Base-by-base conservation (phyloP, 1,140 invertebrate species). In the Meloidogyne chitwoodi region DNA sequence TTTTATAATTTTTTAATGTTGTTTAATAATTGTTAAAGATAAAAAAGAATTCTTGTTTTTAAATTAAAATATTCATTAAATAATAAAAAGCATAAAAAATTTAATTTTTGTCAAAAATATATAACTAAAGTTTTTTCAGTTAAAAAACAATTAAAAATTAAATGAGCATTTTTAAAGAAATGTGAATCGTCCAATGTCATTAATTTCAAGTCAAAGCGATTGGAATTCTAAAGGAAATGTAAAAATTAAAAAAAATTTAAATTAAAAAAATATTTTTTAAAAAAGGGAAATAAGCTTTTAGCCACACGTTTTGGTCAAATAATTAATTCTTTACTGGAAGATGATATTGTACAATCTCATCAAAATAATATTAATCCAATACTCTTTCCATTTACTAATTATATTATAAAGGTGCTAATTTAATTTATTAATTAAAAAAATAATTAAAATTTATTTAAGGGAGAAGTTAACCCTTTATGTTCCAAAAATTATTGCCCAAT, bases 261-360 rank as follows among this genome's bases (percentile, higher is more conserved):
- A 14, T 16, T 16, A 16, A 65, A n/a, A 16, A 27, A 65, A 11
- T 65, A 5, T 65, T 65, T 14, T 14, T 14, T n/a, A n/a, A n/a
- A 16, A 8, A 31, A 67, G 65, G 38, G 65, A 14, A 31, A 67
- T 8, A 34, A 31, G 8, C 22, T 67, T 19, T 2, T 67, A 4
- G 14, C 29, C 14, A 67, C 65, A 4, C 65, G 65, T 67, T 67
- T 67, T 41, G 65, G 65, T 22, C 65, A 67, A n/a, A 67, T 67
- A 31, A 67, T 67, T 31, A 31, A 16, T 41, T 34, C 65, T 5
- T 22, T 67, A 41, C 65, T 67, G 19, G 65, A 67, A 41, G 65
- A 67, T 10, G 65, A 67, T 41, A 41, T 67, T 67, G 14, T 67
- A 0, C 3, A 22, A 41, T 19, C 65, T 14, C 22, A 67, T 34